phyloP scores from a whole-genome alignment of 2,797 vertebrate genomes.

The Danio albolineatus region DNA sequence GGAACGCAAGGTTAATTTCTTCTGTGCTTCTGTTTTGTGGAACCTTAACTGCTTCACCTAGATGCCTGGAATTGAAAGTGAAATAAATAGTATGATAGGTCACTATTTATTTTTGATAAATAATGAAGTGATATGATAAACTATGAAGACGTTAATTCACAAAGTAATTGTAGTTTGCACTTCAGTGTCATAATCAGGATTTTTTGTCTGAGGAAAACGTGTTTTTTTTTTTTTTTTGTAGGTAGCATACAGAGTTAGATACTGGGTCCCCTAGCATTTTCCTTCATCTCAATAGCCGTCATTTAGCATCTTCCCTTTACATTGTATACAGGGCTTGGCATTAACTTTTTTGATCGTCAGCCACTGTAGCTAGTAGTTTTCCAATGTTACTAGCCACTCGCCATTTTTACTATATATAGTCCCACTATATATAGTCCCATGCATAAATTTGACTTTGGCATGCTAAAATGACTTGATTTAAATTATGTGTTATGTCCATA shows the following conservation, averaged over 20 bases:
- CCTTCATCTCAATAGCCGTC: not conserved
- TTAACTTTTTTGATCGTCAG: no score
- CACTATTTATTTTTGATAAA: constrained; percentile 14
- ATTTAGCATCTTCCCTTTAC: not conserved
- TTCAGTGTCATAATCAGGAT: not conserved
- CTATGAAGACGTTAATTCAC: not conserved
- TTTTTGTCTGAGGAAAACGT: not conserved
- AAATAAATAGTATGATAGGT: constrained; percentile 44
- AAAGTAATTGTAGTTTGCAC: constrained; percentile 6
- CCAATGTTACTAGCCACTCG: no score
- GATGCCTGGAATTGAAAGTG: constrained; percentile 14
- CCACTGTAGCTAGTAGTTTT: no score
- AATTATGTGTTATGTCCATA: no score
- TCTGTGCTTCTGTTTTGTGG: constrained; percentile 27
- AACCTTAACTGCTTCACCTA: constrained; percentile 23
- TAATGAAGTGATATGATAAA: no score
- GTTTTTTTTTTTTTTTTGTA: not conserved
- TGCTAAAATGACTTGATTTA: no score
- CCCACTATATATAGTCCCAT: no score
- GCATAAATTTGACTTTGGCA: no score
- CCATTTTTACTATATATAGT: no score
- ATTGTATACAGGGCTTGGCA: no score
- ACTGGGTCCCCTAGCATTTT: not conserved
- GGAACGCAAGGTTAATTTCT: constrained; percentile 43
- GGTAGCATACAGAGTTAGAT: not conserved